Base-by-base conservation (phyloP, 2,113 vertebrate genomes). In the Podilymbus podiceps region DNA sequence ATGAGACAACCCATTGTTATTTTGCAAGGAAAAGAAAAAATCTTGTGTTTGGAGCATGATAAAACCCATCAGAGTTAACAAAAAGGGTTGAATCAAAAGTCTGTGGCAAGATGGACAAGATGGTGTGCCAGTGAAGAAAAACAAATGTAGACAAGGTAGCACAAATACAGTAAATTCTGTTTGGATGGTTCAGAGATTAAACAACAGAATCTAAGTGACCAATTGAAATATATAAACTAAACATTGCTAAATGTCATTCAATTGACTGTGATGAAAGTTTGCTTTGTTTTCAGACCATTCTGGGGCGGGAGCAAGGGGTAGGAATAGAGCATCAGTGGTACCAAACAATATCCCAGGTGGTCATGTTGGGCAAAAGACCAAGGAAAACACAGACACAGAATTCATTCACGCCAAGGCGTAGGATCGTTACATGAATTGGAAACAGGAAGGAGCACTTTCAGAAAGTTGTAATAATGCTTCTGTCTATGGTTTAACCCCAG, bases 281-380 rank as follows among this genome's bases (percentile, higher is more conserved):
- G 9, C 42, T 53, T 50, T 93, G 31, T 2, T 89, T 88, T 66
- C 44, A 91, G 60, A 85, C 8, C 31, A 35, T 8, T 67, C 50
- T 4, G 4, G 50, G 49, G 25, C 80, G 11, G 7, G 23, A 38
- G 15, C 1, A 1, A 6, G 4, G 14, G 5, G 10, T 6, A 80
- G 40, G 12, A 93, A 77, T 16, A 77, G 30, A 18, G 12, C 40
- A 66, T 33, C 59, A 81, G 27, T 74, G 38, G 22, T 35, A 20
- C 23, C 52, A 86, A 81, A 31, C 18, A 66, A 23, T 27, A 88
- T 3, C 20, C 21, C 6, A 64, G 5, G 5, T 69, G 24, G 25
- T 42, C 46, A 42, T 1, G 8, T 4, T 28, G 20, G 40, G 27
- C 58, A 85, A 47, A 83, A 82, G 42, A 79, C 17, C 28, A 89